These are phyloP conservation scores for Rhagium mordax DNA, from an alignment of 2,888 invertebrate species.

Conservation along the genomic window DNA sequence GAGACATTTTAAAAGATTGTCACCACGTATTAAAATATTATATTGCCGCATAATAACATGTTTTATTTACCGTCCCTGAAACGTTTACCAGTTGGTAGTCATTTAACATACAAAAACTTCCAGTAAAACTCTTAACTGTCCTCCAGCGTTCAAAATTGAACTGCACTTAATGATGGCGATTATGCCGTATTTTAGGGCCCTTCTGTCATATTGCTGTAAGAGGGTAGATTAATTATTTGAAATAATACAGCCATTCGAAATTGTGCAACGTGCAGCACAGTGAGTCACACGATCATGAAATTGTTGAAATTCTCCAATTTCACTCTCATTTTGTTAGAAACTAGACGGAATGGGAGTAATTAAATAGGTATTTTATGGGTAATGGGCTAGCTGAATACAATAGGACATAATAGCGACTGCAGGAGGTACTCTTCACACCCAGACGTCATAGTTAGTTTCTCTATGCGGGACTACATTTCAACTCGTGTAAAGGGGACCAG, in stretches of 20 bases:
- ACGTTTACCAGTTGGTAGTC: conserved; percentile 14
- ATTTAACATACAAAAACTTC: neutral
- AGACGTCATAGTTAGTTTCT: conserved; percentile 47
- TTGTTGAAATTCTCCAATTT: conserved; percentile 59
- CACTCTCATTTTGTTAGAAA: conserved; percentile 55
- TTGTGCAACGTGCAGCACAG: conserved; percentile 16
- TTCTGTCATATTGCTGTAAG: conserved; percentile 17
- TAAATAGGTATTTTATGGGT: conserved; percentile 67
- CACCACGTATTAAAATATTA: conserved; percentile 9
- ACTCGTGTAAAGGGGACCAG: conserved; percentile 35
- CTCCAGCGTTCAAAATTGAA: conserved; percentile 12
- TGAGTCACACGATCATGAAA: conserved; percentile 48
- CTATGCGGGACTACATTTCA: conserved; percentile 20
- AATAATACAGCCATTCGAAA: conserved; percentile 26
- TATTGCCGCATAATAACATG: conserved; percentile 3
- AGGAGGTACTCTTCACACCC: conserved; percentile 55
- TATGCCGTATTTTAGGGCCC: conserved; percentile 1
- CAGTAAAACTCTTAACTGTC: neutral
- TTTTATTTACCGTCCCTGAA: neutral
- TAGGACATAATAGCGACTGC: conserved; percentile 62
- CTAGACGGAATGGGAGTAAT: conserved; percentile 61
- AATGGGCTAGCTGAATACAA: conserved; percentile 63
- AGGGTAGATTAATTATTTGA: conserved; percentile 30
- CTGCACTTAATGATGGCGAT: conserved; percentile 24
- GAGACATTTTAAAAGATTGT: conserved; percentile 6